Evolutionary conservation across 2,888 invertebrate genomes (phyloP).

Genomic region (Lycaena phlaeas): DNA sequence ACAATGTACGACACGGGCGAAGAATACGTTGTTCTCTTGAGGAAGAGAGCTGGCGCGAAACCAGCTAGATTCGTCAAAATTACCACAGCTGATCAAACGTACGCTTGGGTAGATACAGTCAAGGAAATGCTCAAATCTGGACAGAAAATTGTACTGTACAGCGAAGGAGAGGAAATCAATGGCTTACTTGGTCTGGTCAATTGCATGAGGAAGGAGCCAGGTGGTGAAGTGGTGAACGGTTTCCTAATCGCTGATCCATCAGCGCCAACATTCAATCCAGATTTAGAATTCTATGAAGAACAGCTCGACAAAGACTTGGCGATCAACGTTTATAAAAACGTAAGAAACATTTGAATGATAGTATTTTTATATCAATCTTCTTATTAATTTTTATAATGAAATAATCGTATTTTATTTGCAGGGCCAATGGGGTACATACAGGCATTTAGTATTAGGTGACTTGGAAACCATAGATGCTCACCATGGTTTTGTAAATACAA

Average conservation of each 20-base stretch:
- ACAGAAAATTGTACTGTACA: slow-evolving; percentile 75
- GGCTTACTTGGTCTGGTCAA: slow-evolving; percentile 93
- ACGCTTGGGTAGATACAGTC: slow-evolving; percentile 67
- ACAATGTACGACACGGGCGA: slow-evolving; percentile 56
- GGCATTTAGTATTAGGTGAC: slow-evolving; percentile 81
- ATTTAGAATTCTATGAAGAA: slow-evolving; percentile 75
- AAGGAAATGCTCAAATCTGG: slow-evolving; percentile 55
- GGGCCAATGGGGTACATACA: slow-evolving; percentile 84
- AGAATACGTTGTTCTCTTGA: slow-evolving; percentile 69
- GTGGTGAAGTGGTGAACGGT: slow-evolving; percentile 76
- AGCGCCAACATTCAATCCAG: slow-evolving; percentile 77
- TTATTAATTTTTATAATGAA: background rate
- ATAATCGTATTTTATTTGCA: slow-evolving; percentile 25
- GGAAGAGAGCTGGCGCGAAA: slow-evolving; percentile 55
- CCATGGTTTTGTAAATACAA: slow-evolving; percentile 84
- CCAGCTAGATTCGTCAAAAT: slow-evolving; percentile 64
- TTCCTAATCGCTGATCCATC: slow-evolving; percentile 76
- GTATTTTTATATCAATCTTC: background rate
- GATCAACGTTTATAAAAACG: slow-evolving; percentile 82
- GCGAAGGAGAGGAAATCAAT: slow-evolving; percentile 77
- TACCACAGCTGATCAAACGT: slow-evolving; percentile 43
- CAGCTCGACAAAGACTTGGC: slow-evolving; percentile 83
- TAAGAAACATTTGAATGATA: slow-evolving; percentile 31
- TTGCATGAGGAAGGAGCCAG: slow-evolving; percentile 86
- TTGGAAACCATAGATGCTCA: slow-evolving; percentile 53